These are phyloP conservation scores for Nixonia krombeini DNA, from an alignment of 1,140 invertebrate species.

Conservation along the genomic window DNA sequence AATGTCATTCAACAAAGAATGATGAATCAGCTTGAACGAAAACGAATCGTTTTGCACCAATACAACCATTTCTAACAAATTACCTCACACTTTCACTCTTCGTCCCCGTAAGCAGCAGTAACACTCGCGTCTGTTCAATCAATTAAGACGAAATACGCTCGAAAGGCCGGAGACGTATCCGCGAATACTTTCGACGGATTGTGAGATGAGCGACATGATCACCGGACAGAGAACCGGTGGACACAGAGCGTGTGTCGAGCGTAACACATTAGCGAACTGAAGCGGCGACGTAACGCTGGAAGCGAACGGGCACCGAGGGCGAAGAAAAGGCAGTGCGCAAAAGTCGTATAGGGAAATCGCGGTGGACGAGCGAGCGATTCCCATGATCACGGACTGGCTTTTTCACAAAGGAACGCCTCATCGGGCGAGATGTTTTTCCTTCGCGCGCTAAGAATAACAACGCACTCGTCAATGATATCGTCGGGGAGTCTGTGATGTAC, in stretches of 20 bases:
- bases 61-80: too few species aligned
- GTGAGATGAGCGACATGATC: too few species aligned
- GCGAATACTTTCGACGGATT: too few species aligned
- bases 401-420: slow-evolving; percentile 19
- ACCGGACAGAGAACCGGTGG: slow-evolving; percentile 6
- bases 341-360: too few species aligned
- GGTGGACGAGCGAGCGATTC: slow-evolving; percentile 15
- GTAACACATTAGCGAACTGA: slow-evolving; percentile 36
- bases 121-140: too few species aligned
- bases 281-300: slow-evolving; percentile 31
- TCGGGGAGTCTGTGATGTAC: slow-evolving; percentile 1
- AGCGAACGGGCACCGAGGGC: slow-evolving; percentile 20
- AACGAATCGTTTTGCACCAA: too few species aligned
- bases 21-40: too few species aligned
- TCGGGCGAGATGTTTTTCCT: background rate
- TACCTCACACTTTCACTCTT: too few species aligned
- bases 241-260: slow-evolving; percentile 54
- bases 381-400: slow-evolving; percentile 21
- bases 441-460: slow-evolving; percentile 8
- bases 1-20: too few species aligned
- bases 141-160: too few species aligned
- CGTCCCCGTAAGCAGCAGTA: too few species aligned
- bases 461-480: slow-evolving; percentile 16
- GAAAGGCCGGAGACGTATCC: too few species aligned
- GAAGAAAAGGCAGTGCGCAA: slow-evolving; percentile 31